A percentile compares a stretch with the other conserved stretches of the same genome.
Conservation (phyloP, 2,888 invertebrate species). For the Cheilosia grossa region DNA sequence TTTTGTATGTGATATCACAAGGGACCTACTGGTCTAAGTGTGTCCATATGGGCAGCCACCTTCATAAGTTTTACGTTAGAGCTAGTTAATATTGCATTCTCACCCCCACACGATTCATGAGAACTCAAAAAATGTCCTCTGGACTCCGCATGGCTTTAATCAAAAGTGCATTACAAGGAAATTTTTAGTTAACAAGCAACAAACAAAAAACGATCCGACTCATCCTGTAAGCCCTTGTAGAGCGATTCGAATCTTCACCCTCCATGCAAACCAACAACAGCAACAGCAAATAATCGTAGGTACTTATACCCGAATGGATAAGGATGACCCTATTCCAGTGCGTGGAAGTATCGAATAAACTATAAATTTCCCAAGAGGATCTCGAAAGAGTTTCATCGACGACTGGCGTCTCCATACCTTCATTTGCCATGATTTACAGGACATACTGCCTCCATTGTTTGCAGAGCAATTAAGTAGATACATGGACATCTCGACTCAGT, state of each 20-base stretch:
- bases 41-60: no score
- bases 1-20: no score
- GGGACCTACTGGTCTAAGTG: no score
- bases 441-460: slow-evolving; percentile 40
- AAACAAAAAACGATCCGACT: background rate
- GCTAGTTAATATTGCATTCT: no score
- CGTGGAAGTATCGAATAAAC: slow-evolving; percentile 29
- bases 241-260: background rate
- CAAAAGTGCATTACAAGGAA: no score
- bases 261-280: background rate
- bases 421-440: slow-evolving; percentile 35
- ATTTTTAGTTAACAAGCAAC: background rate
- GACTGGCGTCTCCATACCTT: slow-evolving; percentile 15
- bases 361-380: slow-evolving; percentile 62
- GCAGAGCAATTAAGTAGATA: slow-evolving; percentile 62
- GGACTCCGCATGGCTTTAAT: no score
- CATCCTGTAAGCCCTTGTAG: background rate
- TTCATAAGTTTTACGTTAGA: no score
- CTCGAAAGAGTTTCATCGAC: slow-evolving; percentile 33
- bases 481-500: slow-evolving; percentile 40
- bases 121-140: no score
- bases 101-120: no score
- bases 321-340: slow-evolving; percentile 5
- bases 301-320: slow-evolving; percentile 11
- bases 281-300: background rate